Percentiles rank a stretch among this genome's conserved stretches.
phyloP scores from a whole-genome alignment of 2,113 vertebrate genomes.

The Lagopus leucura region DNA sequence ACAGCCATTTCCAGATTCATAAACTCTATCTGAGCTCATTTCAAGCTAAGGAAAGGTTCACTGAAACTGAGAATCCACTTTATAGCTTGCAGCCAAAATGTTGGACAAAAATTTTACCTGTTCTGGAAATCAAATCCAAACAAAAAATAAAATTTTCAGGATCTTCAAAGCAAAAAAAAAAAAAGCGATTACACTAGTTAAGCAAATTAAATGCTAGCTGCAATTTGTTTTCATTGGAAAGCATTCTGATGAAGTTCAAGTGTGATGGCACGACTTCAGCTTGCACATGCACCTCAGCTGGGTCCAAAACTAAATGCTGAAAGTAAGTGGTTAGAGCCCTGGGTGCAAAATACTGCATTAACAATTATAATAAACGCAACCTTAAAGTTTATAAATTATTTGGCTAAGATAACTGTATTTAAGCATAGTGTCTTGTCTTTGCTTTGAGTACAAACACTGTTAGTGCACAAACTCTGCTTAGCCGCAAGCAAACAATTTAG shows the following conservation, averaged over 20 bases:
- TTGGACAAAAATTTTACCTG: neutral
- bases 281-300: neutral
- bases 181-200: neutral
- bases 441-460: neutral
- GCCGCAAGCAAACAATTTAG: neutral
- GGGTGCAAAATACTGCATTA: neutral
- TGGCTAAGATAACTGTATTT: neutral
- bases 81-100: neutral
- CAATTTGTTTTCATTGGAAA: neutral
- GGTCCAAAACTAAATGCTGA: neutral
- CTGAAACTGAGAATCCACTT: neutral
- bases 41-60: neutral
- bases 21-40: neutral
- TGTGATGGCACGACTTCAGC: neutral
- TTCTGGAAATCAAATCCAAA: neutral
- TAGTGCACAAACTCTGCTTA: neutral
- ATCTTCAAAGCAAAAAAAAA: neutral
- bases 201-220: neutral
- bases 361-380: neutral
- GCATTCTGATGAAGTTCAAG: neutral
- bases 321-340: neutral
- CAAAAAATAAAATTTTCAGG: neutral
- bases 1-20: neutral
- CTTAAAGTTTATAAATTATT: neutral
- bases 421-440: neutral